Percentiles rank a stretch among this genome's conserved stretches.
Conservation (phyloP, 64 coral and sea anemone genomes). For the Hydrozoanthus tunicans region DNA sequence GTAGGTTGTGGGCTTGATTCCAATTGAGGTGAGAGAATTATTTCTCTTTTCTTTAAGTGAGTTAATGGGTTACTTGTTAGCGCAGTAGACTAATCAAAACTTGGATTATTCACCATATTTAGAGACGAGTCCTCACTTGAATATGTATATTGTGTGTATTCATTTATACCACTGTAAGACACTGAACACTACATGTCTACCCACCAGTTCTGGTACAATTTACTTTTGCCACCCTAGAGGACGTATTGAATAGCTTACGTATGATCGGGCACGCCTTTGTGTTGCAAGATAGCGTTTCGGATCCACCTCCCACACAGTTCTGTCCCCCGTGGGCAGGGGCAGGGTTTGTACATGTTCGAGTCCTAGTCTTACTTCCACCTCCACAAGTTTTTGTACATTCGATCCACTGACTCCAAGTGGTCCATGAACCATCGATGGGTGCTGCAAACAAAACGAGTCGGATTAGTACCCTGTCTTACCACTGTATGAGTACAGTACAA, state of each 20-base stretch:
- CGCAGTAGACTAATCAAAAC: too few relatives aligned
- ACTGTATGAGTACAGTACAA: too few relatives aligned
- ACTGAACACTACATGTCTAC: too few relatives aligned
- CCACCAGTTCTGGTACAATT: too few relatives aligned
- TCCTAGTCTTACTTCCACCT: constrained; percentile 56
- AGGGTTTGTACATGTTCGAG: constrained; percentile 72
- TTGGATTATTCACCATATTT: too few relatives aligned
- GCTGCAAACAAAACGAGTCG: background rate
- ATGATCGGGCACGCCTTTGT: constrained; percentile 41
- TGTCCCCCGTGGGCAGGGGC: constrained; percentile 60
- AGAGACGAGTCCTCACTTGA: too few relatives aligned
- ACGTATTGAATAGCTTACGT: background rate
- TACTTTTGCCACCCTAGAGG: background rate
- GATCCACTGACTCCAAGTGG: background rate
- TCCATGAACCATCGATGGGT: constrained; percentile 25
- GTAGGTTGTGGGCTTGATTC: too few relatives aligned
- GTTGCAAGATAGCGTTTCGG: constrained; percentile 70
- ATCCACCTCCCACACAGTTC: constrained; percentile 66
- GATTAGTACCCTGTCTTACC: background rate
- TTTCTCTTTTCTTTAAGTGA: too few relatives aligned
- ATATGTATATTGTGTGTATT: too few relatives aligned
- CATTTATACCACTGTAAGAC: too few relatives aligned
- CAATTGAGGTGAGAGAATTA: too few relatives aligned
- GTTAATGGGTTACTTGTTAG: too few relatives aligned
- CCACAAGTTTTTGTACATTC: constrained; percentile 82